Evolutionary conservation across 1,140 invertebrate genomes (phyloP), one percentile per base, ranked within the genome.

Genomic region (Monomorium pharaonis): DNA sequence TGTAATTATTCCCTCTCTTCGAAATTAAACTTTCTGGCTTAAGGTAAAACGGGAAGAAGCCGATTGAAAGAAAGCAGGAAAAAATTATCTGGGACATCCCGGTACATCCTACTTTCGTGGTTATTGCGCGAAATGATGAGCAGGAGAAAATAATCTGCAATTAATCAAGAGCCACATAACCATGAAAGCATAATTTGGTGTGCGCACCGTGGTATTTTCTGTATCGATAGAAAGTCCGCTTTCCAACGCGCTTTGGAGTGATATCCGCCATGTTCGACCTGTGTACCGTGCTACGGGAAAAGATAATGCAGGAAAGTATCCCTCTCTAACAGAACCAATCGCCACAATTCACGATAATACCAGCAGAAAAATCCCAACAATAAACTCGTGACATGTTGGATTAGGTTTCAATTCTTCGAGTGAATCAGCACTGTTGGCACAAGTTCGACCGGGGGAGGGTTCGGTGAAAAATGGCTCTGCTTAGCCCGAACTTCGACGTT

Each of bases 191-290:
- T 70, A 81, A 80, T 80, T 80, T 30, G 63, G 63, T 70, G 18
- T 24, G 18, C n/a, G n/a, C n/a, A 49, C n/a, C 37, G 24, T 65
- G n/a, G 0, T 80, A 42, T 69, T 80, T 67, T 70, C 49, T 30
- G 33, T 80, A 67, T 80, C 77, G 49, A 49, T 80, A 80, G 75
- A 77, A 77, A 77, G 58, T 77, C 10, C 27, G 56, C 75, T 77
- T 77, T 81, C 49, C 33, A 81, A 33, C 44, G 76, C 44, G 27
- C 27, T 69, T 69, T 33, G 21, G 6, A 54, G 14, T 51, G 33
- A 56, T 37, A n/a, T 0, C 12, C 33, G 16, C 27, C 12, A 37
- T n/a, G n/a, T 44, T 70, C 30, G n/a, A 65, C n/a, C n/a, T 21
- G 18, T 27, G 51, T n/a, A n/a, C 37, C 51, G 9, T 6, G 21